Evolutionary conservation across 2,113 vertebrate genomes (phyloP).

Genomic region (Campylomormyrus tamandua): DNA sequence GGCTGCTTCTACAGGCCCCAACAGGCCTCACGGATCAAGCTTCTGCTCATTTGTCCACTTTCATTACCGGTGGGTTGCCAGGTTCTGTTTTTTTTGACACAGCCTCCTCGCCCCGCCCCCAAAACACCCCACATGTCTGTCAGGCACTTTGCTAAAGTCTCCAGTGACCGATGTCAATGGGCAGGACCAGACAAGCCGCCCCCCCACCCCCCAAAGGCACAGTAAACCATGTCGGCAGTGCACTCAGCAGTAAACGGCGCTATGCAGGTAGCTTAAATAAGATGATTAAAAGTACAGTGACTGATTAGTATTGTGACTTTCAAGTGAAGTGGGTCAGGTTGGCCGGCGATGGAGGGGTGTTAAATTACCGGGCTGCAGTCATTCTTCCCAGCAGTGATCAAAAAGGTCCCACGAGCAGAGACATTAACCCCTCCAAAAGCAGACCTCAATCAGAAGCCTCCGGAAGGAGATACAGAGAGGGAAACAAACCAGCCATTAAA

Average conservation of each 20-base stretch:
- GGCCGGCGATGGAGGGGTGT: neutral
- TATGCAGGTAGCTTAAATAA: neutral
- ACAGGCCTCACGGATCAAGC: constrained; percentile 8
- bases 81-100: neutral
- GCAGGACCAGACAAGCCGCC: neutral
- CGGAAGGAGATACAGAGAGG: neutral
- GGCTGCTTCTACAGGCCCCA: neutral
- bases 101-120: neutral
- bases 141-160: neutral
- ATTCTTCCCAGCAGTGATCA: neutral
- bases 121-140: neutral
- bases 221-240: neutral
- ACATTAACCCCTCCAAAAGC: neutral
- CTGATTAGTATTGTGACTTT: neutral
- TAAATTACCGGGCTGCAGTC: neutral
- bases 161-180: neutral
- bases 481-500: neutral
- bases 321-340: neutral
- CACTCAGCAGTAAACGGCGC: neutral
- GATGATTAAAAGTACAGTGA: neutral
- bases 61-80: constrained; percentile 22
- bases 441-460: neutral
- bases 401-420: neutral
- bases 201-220: neutral
- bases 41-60: constrained; percentile 21